Base-by-base conservation (phyloP, 92 coral and sea anemone species). In the Palythoa caribaeorum region DNA sequence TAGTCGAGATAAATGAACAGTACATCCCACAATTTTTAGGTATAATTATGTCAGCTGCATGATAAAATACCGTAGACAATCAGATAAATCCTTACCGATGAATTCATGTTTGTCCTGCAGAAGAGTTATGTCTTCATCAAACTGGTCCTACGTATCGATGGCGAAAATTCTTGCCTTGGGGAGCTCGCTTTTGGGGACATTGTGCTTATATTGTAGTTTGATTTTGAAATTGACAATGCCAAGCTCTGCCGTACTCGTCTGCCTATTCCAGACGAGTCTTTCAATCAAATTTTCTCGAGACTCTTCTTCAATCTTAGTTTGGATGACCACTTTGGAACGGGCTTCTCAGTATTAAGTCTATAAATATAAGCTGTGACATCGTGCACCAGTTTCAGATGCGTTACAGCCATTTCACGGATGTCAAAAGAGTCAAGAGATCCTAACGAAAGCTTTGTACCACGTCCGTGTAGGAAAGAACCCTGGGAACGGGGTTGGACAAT, bases 51-150 rank as follows among this genome's bases (percentile, higher is more conserved):
- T 68, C 73, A 68, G 36, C 71, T 16, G 39, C 73, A 68, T 20
- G 39, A 21, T 71, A 71, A 71, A 71, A 71, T 71, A 40, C 47
- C 47, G 47, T 5, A 71, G 48, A 71, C 76, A 36, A 9, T 36
- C 76, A 37, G 47, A 69, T 69, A 69, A 69, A 69, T 8, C 36
- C 76, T 71, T 71, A 71, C 50, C 76, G n/a, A 71, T 71, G 48
- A 71, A 17, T 17, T 87, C 90, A 63, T 87, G 85, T 35, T 68
- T 87, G 37, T 76, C 84, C 70, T 87, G 84, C 53, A 76, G 83
- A 60, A 62, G 66, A 57, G 89, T 68, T 76, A 75, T n/a, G 36
- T 83, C 89, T 6, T 76, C 66, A n/a, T 86, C 62, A 52, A 86
- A 86, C 76, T 86, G 89, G 12, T 76, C 83, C n/a, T 86, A 50